Evolutionary conservation across 2,888 invertebrate genomes (phyloP), one percentile per base, ranked within the genome.

Genomic region (Scaptomyza parva): DNA sequence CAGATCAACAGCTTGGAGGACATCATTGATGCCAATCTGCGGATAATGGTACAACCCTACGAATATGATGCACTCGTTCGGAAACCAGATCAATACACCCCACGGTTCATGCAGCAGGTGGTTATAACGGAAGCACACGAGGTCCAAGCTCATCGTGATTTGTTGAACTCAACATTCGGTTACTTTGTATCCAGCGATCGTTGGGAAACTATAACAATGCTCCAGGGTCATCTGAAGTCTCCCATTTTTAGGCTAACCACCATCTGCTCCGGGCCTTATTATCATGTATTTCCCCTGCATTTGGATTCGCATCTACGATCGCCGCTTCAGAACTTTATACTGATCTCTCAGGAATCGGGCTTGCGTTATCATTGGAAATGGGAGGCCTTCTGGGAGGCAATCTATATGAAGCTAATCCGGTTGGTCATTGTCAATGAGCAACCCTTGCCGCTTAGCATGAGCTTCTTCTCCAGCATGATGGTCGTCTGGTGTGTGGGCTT

Each of bases 261-360:
- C 0, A 88, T 90, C 3, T 91, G 91, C 18, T 66, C 86, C 22
- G 85, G 89, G 0, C 89, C 89, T 3, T 89, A 68, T 43, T 86
- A 83, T 35, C 86, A 89, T 33, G 84, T 80, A 0, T 91, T 65
- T 60, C 90, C 88, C 4, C 50, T 90, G 76, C 76, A 79, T 12
- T 4, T 37, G 17, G 89, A 89, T 28, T 90, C 89, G 2, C 90
- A 89, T 54, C 54, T 89, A 5, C 65, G 66, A 2, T 60, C 57
- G 0, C 70, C 85, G 0, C 53, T 88, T 4, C 76, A 81, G 50
- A 26, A 70, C 3, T 90, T 84, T 26, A 86, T 89, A 2, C 50
- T 90, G 65, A 55, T 76, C 1, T 66, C 79, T 0, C 66, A 72
- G 12, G 88, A 89, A 40, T 64, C 79, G 17, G 89, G 89, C 0